Conservation (phyloP, 2,113 vertebrate species). For the Cryptoleucopteryx plumbea region DNA sequence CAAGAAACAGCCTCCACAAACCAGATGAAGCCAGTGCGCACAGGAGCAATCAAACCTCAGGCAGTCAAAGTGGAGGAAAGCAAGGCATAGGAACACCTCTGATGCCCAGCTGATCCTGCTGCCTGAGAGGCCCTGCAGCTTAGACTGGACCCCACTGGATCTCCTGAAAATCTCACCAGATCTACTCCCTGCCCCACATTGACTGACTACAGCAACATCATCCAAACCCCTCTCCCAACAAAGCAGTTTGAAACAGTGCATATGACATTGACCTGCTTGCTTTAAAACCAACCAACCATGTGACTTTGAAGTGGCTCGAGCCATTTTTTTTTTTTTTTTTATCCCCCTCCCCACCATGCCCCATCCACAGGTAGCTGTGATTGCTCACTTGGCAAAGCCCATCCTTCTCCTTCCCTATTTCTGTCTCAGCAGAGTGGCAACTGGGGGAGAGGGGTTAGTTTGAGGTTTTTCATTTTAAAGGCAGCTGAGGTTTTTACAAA, state of each 20-base stretch:
- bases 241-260: slow-evolving; percentile 64
- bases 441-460: slow-evolving; percentile 42
- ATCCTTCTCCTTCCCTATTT: slow-evolving; percentile 4
- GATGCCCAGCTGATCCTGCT: background rate
- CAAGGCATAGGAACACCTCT: slow-evolving; percentile 77
- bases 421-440: slow-evolving; percentile 12
- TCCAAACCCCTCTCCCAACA: slow-evolving; percentile 36
- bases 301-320: slow-evolving; percentile 59
- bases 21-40: slow-evolving; percentile 85
- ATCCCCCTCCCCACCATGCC: background rate
- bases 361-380: slow-evolving; percentile 21
- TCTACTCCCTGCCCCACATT: background rate
- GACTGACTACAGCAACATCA: slow-evolving; percentile 37
- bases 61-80: slow-evolving; percentile 90
- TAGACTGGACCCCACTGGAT: slow-evolving; percentile 25
- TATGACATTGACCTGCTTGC: slow-evolving; percentile 71
- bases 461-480: slow-evolving; percentile 70
- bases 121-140: slow-evolving; percentile 4
- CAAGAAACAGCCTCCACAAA: slow-evolving; percentile 78
- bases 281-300: slow-evolving; percentile 56
- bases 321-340: background rate
- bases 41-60: slow-evolving; percentile 92
- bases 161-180: slow-evolving; percentile 16
- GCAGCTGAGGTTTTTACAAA: slow-evolving; percentile 71
- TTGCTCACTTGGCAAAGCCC: background rate